Base-by-base conservation (phyloP, 2,113 vertebrate species). In the Corythaixoides concolor region DNA sequence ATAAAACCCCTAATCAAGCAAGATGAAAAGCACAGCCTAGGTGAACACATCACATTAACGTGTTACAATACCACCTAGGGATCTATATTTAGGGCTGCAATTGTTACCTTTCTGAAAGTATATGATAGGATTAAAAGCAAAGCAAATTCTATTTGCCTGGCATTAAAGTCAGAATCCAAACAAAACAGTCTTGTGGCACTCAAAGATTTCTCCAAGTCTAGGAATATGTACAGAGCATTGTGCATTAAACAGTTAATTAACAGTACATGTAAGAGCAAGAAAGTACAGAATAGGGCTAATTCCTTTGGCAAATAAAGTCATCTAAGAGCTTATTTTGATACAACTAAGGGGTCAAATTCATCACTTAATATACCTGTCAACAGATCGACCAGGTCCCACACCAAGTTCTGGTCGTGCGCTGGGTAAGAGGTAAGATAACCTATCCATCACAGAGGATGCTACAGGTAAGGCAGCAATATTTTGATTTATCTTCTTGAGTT, bases 401-500 rank as follows among this genome's bases (percentile, higher is more conserved):
- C 99, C 99, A 24, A 99, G 99, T 96, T 99, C 99, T 45, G 99
- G 99, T 80, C 99, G 98, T 59, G 99, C 99, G 45, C 99, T 99
- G 89, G 99, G 99, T 98, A 99, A 98, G 98, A 99, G 99, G 99
- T 99, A 99, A 98, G 99, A 99, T 95, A 99, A 99, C 97, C 99
- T 98, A 98, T 99, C 99, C 99, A 99, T 99, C 98, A 99, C 98
- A 97, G 99, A 99, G 97, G 99, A 99, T 53, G 99, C 99, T 97
- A 99, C 99, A 97, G 99, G 99, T 98, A 99, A 98, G 98, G 99
- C 99, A 98, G 99, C 99, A 96, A 99, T 98, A 98, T 99, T 99
- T 98, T 99, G 99, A 98, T 99, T 99, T 97, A 99, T 99, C 98
- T 99, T 99, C 98, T 99, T 99, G 97, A 99, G 98, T 98, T 99